These are phyloP conservation scores for Steinernema feltiae DNA, from an alignment of 1,140 invertebrate species.

Conservation along the genomic window DNA sequence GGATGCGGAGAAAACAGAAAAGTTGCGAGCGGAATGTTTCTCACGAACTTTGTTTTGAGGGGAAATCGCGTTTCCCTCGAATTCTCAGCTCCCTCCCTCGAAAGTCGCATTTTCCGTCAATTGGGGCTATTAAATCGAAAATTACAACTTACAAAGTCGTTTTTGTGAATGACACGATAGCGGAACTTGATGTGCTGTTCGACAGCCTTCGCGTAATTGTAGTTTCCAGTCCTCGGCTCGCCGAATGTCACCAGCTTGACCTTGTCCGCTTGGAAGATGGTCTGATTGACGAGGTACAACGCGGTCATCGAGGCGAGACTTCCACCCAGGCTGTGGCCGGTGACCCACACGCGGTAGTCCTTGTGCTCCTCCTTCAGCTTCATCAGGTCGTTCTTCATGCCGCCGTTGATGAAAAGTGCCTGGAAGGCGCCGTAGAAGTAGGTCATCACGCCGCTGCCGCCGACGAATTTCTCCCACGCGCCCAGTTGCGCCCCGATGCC, in stretches of 20 bases:
- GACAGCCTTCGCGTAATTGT: slow-evolving; percentile 52
- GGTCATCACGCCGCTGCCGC: slow-evolving; percentile 54
- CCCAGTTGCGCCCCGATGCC: slow-evolving; percentile 56
- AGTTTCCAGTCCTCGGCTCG: slow-evolving; percentile 55
- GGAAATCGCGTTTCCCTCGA: too few species aligned
- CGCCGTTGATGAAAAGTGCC: slow-evolving; percentile 49
- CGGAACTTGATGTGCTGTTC: slow-evolving; percentile 50
- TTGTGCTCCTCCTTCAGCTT: slow-evolving; percentile 49
- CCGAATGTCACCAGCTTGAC: slow-evolving; percentile 54
- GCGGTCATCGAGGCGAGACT: slow-evolving; percentile 55
- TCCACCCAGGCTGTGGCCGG: slow-evolving; percentile 52
- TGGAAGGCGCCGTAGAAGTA: slow-evolving; percentile 54
- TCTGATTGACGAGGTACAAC: slow-evolving; percentile 54
- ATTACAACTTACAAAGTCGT: slow-evolving; percentile 50
- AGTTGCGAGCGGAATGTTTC: too few species aligned
- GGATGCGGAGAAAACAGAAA: too few species aligned
- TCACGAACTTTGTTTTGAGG: too few species aligned
- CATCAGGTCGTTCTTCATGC: slow-evolving; percentile 53
- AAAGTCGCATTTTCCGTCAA: slow-evolving; percentile 16
- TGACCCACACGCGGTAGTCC: slow-evolving; percentile 53
- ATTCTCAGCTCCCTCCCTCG: too few species aligned
- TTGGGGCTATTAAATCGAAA: background rate
- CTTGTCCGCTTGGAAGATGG: slow-evolving; percentile 44
- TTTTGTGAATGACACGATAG: slow-evolving; percentile 51
- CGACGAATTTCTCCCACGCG: slow-evolving; percentile 57